Base-by-base conservation (phyloP, 2,113 vertebrate genomes). In the Malurus melanocephalus region DNA sequence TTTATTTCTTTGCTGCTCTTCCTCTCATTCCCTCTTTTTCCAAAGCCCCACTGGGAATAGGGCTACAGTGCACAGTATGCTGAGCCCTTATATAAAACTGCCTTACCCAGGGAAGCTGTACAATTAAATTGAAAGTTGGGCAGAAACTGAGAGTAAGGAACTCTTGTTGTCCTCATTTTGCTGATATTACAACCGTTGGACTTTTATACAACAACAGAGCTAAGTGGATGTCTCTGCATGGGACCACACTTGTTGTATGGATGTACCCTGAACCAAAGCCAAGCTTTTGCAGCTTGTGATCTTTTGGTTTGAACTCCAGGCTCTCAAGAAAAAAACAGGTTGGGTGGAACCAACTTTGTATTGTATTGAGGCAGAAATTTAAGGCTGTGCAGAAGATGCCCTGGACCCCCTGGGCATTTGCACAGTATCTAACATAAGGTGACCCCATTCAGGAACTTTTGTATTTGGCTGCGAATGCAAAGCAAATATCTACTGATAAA, bases 361-460 rank as follows among this genome's bases (percentile, higher is more conserved):
- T 19, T 3, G 1, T 52, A 59, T 6, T 2, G 1, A 93, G 40
- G 28, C 0, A 0, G 28, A 51, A 28, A 28, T 45, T 69, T 61
- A 68, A 61, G 51, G 38, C 38, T 42, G 28, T 66, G 52, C 33
- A 72, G 28, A 87, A 59, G 30, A 18, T 30, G 32, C 9, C 20
- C 19, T 28, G 26, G 15, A 28, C 9, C 5, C 45, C 5, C 45
- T n/a, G 15, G 52, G 51, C 17, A 3, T 48, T 86, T 78, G 38
- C 33, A 68, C 6, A 22, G 11, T 28, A 30, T 20, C 35, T 33
- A 14, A 20, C 19, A 52, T 22, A 68, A 74, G 6, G 28, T 57
- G 45, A 45, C 26, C 9, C 22, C 10, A 27, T 52, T n/a, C 45
- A 48, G 60, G n/a, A 33, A 33, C 9, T 71, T 80, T 43, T 69